Base-by-base conservation (phyloP, 2,797 vertebrate species). In the Sphenodon punctatus region DNA sequence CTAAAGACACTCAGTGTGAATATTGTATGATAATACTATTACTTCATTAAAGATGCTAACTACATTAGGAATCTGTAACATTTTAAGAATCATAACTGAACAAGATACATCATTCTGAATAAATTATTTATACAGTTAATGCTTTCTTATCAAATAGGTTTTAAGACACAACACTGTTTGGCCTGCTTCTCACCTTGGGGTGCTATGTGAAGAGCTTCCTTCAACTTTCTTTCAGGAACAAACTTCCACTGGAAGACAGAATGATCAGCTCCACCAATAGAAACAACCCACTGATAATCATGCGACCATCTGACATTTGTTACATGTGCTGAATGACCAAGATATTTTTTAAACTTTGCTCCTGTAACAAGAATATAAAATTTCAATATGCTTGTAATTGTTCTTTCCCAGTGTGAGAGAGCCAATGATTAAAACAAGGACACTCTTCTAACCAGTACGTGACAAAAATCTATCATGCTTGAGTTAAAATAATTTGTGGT, bases 201-300 rank as follows among this genome's bases (percentile, higher is more conserved):
- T 49, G 98, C 97, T 94, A 99, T 97, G 89, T 99, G 98, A 88
- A 98, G 95, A 67, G 97, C 95, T 86, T 99, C 98, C 95, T 99
- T 99, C 65, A 98, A 85, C 85, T 99, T 99, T 81, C 98, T 96
- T 90, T 99, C 99, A 8, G 98, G 97, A 87, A 99, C 95, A 95
- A 99, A 99, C 91, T 97, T 99, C 99, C 99, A 99, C 93, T 99
- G 99, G 92, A 99, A 99, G 90, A 99, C 98, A 43, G 99, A 99
- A 91, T 99, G 99, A 94, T 99, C 99, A 17, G 98, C 98, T 89
- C 99, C 99, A 79, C 99, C 99, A 63, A 99, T 98, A 71, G 97
- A 98, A 92, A 99, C 97, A 82, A 99, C 97, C 99, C 99, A 99
- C 93, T 99, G 98, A 94, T 98, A 98, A 94, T 99, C 99, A 78